Evolutionary conservation across 2,888 invertebrate species (phyloP).

Genomic region (Dicyrtomina minuta): DNA sequence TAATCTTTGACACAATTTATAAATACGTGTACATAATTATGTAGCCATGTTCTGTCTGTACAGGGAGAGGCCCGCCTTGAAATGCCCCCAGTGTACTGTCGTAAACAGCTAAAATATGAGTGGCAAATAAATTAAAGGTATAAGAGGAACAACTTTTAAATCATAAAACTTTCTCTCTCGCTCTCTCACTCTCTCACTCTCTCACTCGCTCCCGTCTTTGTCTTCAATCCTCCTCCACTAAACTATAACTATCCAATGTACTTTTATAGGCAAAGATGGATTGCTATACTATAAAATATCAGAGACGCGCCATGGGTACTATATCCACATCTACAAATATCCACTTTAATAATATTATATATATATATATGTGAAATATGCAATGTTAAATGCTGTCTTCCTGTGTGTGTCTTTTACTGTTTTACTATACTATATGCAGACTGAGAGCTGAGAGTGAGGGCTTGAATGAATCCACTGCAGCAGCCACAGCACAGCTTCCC

Average conservation of each 20-base stretch:
- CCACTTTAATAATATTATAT: background rate
- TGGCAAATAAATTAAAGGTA: slow-evolving; percentile 26
- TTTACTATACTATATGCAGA: too few relatives aligned
- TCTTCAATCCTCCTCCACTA: background rate
- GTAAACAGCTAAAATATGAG: slow-evolving; percentile 21
- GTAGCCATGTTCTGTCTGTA: too few relatives aligned
- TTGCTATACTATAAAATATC: too few relatives aligned
- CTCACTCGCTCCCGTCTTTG: too few relatives aligned
- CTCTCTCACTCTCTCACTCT: slow-evolving; percentile 5
- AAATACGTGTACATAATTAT: slow-evolving; percentile 15
- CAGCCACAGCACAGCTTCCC: too few relatives aligned
- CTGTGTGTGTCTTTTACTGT: too few relatives aligned
- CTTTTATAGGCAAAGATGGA: too few relatives aligned
- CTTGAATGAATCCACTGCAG: slow-evolving; percentile 14
- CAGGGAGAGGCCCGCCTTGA: too few relatives aligned
- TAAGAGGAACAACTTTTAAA: slow-evolving; percentile 16
- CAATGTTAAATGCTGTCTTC: too few relatives aligned
- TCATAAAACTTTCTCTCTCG: slow-evolving; percentile 19
- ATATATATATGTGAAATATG: too few relatives aligned
- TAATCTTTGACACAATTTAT: slow-evolving; percentile 31
- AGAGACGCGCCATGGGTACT: background rate
- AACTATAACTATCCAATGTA: background rate
- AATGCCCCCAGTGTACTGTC: background rate
- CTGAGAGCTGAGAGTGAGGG: background rate
- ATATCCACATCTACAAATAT: slow-evolving; percentile 3